Conservation (phyloP, 2,888 invertebrate genomes). For the Alsophila aescularia region DNA sequence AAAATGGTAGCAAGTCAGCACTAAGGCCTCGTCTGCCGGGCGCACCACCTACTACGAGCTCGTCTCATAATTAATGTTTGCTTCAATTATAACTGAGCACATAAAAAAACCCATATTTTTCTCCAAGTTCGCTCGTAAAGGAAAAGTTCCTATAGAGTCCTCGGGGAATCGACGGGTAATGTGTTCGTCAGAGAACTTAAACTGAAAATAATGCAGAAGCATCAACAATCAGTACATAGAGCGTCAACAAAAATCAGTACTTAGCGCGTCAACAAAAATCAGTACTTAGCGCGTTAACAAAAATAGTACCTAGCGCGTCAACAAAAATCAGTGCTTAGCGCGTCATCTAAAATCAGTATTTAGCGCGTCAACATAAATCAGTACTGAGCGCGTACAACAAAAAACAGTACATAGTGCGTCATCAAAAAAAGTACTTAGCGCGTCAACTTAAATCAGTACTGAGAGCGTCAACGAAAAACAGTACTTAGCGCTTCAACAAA, state of each 20-base stretch:
- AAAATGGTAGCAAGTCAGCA: not conserved
- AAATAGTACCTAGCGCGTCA: constrained; percentile 50
- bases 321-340: too few species aligned
- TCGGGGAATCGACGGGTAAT: constrained; percentile 28
- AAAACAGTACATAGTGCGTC: constrained; percentile 49
- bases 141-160: constrained; percentile 39
- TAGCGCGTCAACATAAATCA: constrained; percentile 51
- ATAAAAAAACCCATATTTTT: constrained; percentile 48
- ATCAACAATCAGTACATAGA: constrained; percentile 47
- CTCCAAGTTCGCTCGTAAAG: constrained; percentile 47
- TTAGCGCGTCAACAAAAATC: constrained; percentile 45
- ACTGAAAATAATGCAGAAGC: constrained; percentile 35
- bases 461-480: constrained; percentile 42
- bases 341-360: constrained; percentile 46
- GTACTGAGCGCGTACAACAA: too few species aligned
- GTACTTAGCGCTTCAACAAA: constrained; percentile 50
- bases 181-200: constrained; percentile 36
- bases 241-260: constrained; percentile 52
- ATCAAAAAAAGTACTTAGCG: too few species aligned
- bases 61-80: constrained; percentile 67
- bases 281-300: constrained; percentile 48
- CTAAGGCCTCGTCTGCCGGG: constrained; percentile 20
- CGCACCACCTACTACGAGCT: constrained; percentile 46
- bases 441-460: constrained; percentile 36
- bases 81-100: constrained; percentile 62